Base-by-base conservation (phyloP, 2,888 invertebrate genomes). In the Pyralis farinalis region DNA sequence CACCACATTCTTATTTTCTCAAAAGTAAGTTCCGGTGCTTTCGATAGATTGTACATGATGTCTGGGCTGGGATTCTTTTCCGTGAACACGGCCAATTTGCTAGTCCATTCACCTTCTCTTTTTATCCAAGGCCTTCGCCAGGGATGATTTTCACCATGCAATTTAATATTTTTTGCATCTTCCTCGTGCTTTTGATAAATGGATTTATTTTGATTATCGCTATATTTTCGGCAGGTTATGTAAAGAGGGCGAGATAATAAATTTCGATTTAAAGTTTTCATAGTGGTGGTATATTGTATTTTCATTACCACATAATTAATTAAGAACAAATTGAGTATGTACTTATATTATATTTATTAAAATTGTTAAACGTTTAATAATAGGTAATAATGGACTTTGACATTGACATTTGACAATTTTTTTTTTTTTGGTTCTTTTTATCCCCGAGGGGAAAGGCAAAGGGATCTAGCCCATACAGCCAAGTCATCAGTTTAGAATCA, bases 81-180 rank as follows among this genome's bases (percentile, higher is more conserved):
- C 7, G 79, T 63, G 55, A 94, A 93, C 6, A 90, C 55, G 32
- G 91, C 90, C 0, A 94, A 68, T 58, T 91, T 90, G 49, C 85
- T 90, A 43, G 79, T 87, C 86, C 91, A 91, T 56, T 91, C 90
- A 1, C 90, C 91, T 0, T 91, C 86, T 12, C 90, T 80, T 41
- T 93, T 79, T 37, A 90, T 88, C 80, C 91, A 90, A 0, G 91
- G 91, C 34, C 85, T 91, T n/a, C 93, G 83, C 93, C 93, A 93
- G 34, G 91, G 16, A 16, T 4, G 79, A 22, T 92, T 72, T 44
- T 90, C 90, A 31, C 86, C 88, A 37, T 78, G 60, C 0, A 83
- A 67, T 30, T 49, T 53, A 10, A 76, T 71, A 21, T 73, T 63
- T 38, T 78, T 68, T 21, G 50, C 49, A 5, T 80, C 79, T 45